A percentile compares a stretch with the other conserved stretches of the same genome.
phyloP scores from a whole-genome alignment of 2,888 invertebrate species.

The Mantis religiosa region DNA sequence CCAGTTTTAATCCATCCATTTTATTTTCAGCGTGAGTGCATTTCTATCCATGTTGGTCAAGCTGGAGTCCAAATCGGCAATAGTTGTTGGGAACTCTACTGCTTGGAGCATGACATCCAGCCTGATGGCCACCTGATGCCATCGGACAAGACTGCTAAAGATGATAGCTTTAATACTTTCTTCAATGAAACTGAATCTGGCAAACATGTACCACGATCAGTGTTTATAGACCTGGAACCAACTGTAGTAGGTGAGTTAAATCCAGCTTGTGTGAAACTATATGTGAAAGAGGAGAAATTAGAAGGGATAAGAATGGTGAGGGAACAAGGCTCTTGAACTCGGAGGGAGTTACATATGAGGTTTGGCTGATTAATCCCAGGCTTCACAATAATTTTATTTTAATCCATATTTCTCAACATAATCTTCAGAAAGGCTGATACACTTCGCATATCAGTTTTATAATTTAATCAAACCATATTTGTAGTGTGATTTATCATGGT shows the following conservation, averaged over 20 bases:
- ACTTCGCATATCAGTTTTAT: no score
- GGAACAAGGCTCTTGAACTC: accelerated
- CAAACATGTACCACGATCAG: slow-evolving; percentile 91
- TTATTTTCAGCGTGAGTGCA: slow-evolving; percentile 44
- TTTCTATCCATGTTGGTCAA: slow-evolving; percentile 47
- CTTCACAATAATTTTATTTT: no score
- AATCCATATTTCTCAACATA: no score
- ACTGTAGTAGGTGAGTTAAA: slow-evolving; percentile 70
- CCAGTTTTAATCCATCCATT: neutral
- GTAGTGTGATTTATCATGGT: no score
- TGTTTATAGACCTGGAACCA: slow-evolving; percentile 94
- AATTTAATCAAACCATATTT: no score
- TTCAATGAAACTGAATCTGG: slow-evolving; percentile 93
- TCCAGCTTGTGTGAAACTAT: no score
- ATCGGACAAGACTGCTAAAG: slow-evolving; percentile 77
- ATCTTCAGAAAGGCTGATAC: no score
- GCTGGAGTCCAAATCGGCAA: slow-evolving; percentile 44
- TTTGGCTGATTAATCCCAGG: no score
- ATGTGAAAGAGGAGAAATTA: no score
- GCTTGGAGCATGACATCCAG: slow-evolving; percentile 45
- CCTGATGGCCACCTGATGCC: slow-evolving; percentile 50
- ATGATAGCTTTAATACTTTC: slow-evolving; percentile 93
- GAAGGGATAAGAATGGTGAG: no score
- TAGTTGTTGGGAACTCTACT: slow-evolving; percentile 43
- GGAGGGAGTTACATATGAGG: no score